These are phyloP conservation scores for Cremastinae sp. DNA, from an alignment of 2,888 invertebrate genomes.

Conservation along the genomic window DNA sequence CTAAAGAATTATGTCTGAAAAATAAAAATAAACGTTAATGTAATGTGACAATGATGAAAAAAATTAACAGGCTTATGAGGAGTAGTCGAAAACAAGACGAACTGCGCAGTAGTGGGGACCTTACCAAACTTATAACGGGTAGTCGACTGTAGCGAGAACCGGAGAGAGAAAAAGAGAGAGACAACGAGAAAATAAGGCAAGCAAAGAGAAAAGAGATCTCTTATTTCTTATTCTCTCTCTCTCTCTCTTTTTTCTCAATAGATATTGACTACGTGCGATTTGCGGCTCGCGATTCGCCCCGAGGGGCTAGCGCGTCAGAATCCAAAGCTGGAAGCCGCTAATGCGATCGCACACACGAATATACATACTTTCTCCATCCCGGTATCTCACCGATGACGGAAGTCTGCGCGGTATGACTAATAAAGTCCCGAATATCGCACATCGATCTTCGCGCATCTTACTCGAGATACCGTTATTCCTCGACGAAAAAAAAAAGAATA, in stretches of 20 bases:
- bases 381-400: conserved; percentile 46
- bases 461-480: conserved; percentile 3
- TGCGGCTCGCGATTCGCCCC: conserved; percentile 15
- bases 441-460: conserved; percentile 25
- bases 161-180: too few relatives aligned
- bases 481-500: background rate
- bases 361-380: conserved; percentile 58
- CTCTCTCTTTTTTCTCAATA: too few relatives aligned
- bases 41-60: too few relatives aligned
- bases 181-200: conserved; percentile 1
- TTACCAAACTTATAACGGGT: too few relatives aligned
- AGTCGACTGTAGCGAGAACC: too few relatives aligned
- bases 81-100: too few relatives aligned
- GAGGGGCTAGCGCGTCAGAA: conserved; percentile 10
- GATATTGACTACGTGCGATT: conserved; percentile 20
- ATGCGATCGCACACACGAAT: conserved; percentile 32
- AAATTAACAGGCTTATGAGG: too few relatives aligned
- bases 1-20: too few relatives aligned
- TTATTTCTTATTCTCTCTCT: conserved; percentile 25
- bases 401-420: conserved; percentile 45
- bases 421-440: conserved; percentile 18
- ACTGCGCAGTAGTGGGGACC: too few relatives aligned
- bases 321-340: conserved; percentile 23
- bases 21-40: too few relatives aligned
- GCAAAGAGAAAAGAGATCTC: conserved; percentile 21